These are phyloP conservation scores for Leucopternis melanops DNA, from an alignment of 2,113 vertebrate species.

Conservation along the genomic window DNA sequence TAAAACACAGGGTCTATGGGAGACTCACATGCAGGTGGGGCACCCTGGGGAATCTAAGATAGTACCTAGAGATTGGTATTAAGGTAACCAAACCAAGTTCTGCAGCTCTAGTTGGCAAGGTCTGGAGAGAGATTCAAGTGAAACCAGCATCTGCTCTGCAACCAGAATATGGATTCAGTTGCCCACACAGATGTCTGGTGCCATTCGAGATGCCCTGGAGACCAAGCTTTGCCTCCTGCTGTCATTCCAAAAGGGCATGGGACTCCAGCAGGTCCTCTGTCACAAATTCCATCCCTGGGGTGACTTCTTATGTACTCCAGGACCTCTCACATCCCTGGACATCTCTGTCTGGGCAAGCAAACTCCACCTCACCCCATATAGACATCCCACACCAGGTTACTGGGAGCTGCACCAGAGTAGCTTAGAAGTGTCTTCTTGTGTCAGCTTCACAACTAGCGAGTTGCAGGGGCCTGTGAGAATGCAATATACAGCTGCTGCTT, in stretches of 20 bases:
- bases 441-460: neutral
- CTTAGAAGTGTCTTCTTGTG: neutral
- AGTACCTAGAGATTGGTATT: too few species aligned
- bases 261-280: neutral
- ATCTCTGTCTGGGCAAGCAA: neutral
- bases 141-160: neutral
- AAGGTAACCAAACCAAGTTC: neutral
- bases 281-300: neutral
- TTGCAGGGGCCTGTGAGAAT: neutral
- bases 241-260: neutral
- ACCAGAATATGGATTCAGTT: neutral
- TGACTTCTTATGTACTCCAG: neutral
- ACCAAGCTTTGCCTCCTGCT: neutral
- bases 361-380: neutral
- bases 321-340: neutral
- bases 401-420: neutral
- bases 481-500: neutral
- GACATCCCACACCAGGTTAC: neutral
- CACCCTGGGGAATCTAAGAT: too few species aligned
- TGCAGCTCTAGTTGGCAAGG: neutral
- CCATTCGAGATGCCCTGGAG: neutral
- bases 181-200: too few species aligned
- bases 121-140: neutral
- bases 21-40: neutral
- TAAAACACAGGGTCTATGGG: neutral